Evolutionary conservation across 2,888 invertebrate genomes (phyloP), one percentile per base, ranked within the genome.

Genomic region (Octonoba sinensis): DNA sequence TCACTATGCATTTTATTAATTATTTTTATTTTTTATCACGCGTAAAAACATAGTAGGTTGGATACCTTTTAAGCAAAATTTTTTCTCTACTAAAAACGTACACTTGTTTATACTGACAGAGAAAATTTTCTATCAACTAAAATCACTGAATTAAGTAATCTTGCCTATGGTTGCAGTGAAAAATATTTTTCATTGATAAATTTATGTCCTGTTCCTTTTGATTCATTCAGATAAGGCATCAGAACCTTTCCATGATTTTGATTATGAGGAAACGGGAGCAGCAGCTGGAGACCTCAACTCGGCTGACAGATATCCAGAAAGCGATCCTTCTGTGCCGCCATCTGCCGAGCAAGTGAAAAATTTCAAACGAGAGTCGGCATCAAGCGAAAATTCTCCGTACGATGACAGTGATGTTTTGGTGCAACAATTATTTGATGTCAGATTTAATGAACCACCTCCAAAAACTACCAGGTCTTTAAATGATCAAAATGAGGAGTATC

Each of bases 211-310:
- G 27, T 51, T 3, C 1, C 46, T 13, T 18, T 36, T 46, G n/a
- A 16, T 36, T 44, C 18, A 46, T 51, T 4, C 44, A 78, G 78
- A 27, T 18, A 57, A 72, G 44, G 15, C 56, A 12, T 27, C 47
- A 0, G 20, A 75, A 22, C 66, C 8, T 16, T 18, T 51, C n/a
- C 24, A 74, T 2, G 77, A 83, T n/a, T 77, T 83, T n/a, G 83
- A 83, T n/a, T 83, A 77, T 49, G 83, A 83, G 59, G 83, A 83
- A 47, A 54, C 44, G 11, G 83, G 83, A 11, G 77, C 83, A 0
- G 83, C 83, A 15, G 73, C 77, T 1, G 83, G 83, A 3, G 83
- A 83, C 54, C 16, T 73, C 13, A 72, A 59, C 18, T 36, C 73
- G 1, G 65, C 64, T 13, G 82, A 82, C 12, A 46, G 62, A 8